These are phyloP conservation scores for Drosophila yooni DNA, from an alignment of 2,888 invertebrate species.

Conservation along the genomic window DNA sequence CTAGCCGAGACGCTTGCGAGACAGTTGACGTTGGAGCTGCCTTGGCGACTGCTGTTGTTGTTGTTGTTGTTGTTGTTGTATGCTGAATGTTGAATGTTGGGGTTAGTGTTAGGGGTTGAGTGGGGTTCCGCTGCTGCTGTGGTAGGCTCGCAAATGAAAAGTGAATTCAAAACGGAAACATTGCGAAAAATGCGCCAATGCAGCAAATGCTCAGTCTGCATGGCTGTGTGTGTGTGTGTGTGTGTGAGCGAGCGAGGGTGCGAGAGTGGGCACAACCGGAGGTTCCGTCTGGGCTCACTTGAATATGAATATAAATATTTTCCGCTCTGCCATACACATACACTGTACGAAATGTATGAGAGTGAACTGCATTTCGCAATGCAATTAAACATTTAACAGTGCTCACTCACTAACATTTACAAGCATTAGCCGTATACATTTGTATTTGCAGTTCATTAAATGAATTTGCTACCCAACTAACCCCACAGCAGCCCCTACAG, in stretches of 20 bases:
- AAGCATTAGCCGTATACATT: conserved; percentile 4
- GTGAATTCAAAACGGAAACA: conserved; percentile 80
- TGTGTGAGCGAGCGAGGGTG: too few species aligned
- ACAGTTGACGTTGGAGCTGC: conserved; percentile 51
- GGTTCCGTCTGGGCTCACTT: conserved; percentile 44
- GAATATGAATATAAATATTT: conserved; percentile 34
- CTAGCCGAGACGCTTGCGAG: conserved; percentile 72
- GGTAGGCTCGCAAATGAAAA: conserved; percentile 60
- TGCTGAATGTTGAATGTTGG: background rate
- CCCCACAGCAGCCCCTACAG: background rate
- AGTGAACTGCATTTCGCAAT: conserved; percentile 34
- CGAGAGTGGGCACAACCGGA: conserved; percentile 9
- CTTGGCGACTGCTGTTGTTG: conserved; percentile 6
- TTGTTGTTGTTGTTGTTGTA: conserved; percentile 2
- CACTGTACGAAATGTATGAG: conserved; percentile 46
- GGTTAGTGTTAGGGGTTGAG: conserved; percentile 10
- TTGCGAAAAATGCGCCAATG: conserved; percentile 77
- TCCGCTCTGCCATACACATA: conserved; percentile 13
- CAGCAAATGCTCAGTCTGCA: conserved; percentile 62
- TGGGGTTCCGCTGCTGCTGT: conserved; percentile 3
- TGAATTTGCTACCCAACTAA: conserved; percentile 44
- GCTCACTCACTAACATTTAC: background rate
- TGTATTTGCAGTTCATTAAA: conserved; percentile 67
- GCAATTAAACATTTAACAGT: conserved; percentile 66
- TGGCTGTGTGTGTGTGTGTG: background rate